Percentiles rank a stretch among this genome's conserved stretches.
Evolutionary conservation across 2,113 vertebrate genomes (phyloP).

Genomic region (Leiothrix lutea): DNA sequence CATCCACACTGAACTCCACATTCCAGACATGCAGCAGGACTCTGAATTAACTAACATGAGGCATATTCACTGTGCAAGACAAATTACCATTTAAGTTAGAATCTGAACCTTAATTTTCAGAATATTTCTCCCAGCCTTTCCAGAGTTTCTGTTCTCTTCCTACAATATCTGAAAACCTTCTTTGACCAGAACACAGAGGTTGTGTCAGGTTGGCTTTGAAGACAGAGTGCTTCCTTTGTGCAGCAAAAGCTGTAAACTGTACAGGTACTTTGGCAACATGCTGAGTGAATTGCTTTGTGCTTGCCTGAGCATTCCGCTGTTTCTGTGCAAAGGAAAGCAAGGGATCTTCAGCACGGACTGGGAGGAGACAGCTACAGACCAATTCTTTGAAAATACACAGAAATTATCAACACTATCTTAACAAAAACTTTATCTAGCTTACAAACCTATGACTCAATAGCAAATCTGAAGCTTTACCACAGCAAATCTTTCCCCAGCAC

Average conservation of each 20-base stretch:
- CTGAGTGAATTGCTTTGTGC: not conserved
- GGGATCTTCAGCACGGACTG: not conserved
- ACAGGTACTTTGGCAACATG: not conserved
- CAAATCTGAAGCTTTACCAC: not conserved
- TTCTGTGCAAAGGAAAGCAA: not conserved
- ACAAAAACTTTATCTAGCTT: not conserved
- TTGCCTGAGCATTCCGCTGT: not conserved
- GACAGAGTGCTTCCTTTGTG: not conserved
- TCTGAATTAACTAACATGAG: not conserved
- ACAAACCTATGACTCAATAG: not conserved
- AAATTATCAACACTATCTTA: not conserved
- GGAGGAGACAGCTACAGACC: not conserved
- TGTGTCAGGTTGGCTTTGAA: not conserved
- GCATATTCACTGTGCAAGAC: not conserved
- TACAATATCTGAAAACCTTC: not conserved
- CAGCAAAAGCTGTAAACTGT: not conserved
- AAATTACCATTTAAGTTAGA: not conserved
- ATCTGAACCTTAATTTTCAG: not conserved
- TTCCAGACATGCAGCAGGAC: not conserved
- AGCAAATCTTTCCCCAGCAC: not conserved
- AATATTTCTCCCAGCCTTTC: not conserved
- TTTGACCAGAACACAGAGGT: not conserved
- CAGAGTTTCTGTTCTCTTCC: not conserved
- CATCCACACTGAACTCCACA: not conserved
- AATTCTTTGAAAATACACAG: not conserved